Evolutionary conservation across 2,113 vertebrate genomes (phyloP).

Genomic region (Zosterops japonicus): DNA sequence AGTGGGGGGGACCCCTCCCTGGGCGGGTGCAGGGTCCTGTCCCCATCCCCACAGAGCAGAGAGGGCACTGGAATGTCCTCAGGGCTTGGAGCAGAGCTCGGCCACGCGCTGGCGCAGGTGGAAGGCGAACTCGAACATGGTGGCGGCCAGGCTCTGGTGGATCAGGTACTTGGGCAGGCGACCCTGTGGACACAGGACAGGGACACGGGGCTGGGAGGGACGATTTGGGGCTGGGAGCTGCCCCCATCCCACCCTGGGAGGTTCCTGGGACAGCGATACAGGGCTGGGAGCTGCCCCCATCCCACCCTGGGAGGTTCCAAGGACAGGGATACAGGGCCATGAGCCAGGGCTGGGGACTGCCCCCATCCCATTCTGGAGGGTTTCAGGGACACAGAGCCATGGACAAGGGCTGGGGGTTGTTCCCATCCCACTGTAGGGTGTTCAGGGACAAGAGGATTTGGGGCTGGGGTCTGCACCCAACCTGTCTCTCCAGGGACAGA

Average conservation of each 20-base stretch:
- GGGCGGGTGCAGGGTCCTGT: not conserved
- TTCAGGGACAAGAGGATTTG: no score
- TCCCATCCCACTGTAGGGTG: not conserved
- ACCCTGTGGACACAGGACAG: conserved; percentile 71
- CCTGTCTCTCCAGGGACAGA: not conserved
- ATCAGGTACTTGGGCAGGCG: conserved; percentile 95
- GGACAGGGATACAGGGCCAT: no score
- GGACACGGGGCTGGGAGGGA: accelerated
- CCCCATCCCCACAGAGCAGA: not conserved
- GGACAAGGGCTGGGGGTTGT: not conserved
- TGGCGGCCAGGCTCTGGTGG: conserved; percentile 93
- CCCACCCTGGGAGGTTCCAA: not conserved
- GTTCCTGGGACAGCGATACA: not conserved
- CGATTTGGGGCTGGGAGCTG: accelerated
- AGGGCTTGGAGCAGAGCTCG: conserved; percentile 71
- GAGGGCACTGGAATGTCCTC: not conserved
- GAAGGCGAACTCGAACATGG: conserved; percentile 95
- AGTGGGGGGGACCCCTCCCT: accelerated
- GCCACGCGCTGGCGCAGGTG: conserved; percentile 86
- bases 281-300: not conserved
- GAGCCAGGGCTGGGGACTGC: no score
- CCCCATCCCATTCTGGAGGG: accelerated
- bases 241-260: not conserved
- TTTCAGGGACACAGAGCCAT: no score
- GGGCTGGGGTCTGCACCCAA: no score